Conservation (phyloP, 1,140 invertebrate genomes). For the Paracyclopina nana region DNA sequence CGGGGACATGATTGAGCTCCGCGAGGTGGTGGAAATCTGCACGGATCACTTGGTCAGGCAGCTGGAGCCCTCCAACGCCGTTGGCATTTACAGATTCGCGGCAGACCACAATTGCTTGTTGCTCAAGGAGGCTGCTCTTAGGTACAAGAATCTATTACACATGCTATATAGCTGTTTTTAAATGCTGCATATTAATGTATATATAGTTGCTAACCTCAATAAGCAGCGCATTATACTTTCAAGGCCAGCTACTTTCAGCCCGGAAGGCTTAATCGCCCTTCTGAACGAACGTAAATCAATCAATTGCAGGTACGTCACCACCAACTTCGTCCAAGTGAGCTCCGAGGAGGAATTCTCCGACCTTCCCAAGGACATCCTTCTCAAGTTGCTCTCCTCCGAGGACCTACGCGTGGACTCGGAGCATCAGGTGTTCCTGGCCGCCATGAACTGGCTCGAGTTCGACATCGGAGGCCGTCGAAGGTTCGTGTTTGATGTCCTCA, state of each 20-base stretch:
- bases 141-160: neutral
- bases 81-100: conserved; percentile 57
- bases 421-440: conserved; percentile 75
- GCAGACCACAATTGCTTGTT: neutral
- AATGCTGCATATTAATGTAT: too few species aligned
- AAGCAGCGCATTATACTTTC: neutral
- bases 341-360: conserved; percentile 66
- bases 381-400: conserved; percentile 62
- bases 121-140: neutral
- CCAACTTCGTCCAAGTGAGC: conserved; percentile 62
- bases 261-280: conserved; percentile 65
- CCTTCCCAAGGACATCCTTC: conserved; percentile 53
- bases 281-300: conserved; percentile 51
- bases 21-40: conserved; percentile 64
- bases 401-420: conserved; percentile 73
- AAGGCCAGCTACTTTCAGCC: conserved; percentile 20
- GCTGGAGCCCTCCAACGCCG: conserved; percentile 66
- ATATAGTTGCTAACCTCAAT: too few species aligned
- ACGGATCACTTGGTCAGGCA: conserved; percentile 69
- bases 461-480: conserved; percentile 53
- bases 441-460: conserved; percentile 70
- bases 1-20: conserved; percentile 75
- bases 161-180: neutral
- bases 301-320: conserved; percentile 64
- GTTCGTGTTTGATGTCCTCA: conserved; percentile 67